These are phyloP conservation scores for Manis javanica DNA, from an alignment of 2,797 vertebrate species.

Conservation along the genomic window DNA sequence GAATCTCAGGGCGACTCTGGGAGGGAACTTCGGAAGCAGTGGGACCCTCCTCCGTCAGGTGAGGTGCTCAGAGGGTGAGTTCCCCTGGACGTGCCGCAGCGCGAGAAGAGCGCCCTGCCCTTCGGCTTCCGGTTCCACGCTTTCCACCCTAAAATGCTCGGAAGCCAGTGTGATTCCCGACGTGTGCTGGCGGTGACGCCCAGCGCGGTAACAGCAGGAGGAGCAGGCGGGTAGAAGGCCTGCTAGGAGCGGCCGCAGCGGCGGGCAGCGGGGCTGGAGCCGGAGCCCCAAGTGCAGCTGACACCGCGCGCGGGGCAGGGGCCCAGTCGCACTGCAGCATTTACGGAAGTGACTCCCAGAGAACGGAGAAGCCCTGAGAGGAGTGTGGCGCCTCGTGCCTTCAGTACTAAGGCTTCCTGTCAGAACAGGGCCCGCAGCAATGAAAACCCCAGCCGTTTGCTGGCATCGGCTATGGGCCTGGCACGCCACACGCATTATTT, in stretches of 20 bases:
- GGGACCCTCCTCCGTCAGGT: not conserved
- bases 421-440: not conserved
- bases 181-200: no score
- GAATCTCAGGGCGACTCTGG: not conserved
- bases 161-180: accelerated
- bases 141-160: not conserved
- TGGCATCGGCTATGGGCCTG: not conserved
- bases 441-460: not conserved
- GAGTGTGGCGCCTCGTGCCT: no score
- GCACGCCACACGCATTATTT: no score
- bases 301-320: no score
- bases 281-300: no score
- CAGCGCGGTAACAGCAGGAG: no score
- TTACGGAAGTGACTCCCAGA: accelerated
- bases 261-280: no score
- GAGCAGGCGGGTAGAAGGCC: no score
- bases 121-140: not conserved
- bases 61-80: not conserved
- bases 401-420: accelerated
- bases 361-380: not conserved
- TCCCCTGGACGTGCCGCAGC: accelerated
- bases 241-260: no score
- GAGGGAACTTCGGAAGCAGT: no score
- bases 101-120: not conserved
- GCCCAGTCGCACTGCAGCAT: accelerated